phyloP scores from a whole-genome alignment of 2,797 vertebrate species.

The Enteromius afrohamiltoni region DNA sequence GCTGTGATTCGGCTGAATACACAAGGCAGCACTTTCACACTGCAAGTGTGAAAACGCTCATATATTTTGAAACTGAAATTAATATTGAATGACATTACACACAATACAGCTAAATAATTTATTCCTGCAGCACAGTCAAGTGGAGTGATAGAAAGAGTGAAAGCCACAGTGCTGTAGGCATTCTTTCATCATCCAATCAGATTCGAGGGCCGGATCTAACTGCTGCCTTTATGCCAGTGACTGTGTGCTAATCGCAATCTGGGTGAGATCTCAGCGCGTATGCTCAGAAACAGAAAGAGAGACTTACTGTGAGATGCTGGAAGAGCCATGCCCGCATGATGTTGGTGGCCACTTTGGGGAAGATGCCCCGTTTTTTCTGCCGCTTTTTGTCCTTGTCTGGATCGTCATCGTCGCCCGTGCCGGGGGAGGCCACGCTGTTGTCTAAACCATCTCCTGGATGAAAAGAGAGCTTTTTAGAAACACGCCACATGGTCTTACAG shows the following conservation, averaged over 20 bases:
- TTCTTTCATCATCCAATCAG: not conserved
- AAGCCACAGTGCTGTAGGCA: not conserved
- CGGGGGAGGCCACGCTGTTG: conserved; percentile 98
- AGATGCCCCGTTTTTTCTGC: conserved; percentile 99
- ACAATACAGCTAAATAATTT: not conserved
- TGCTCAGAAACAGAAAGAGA: conserved; percentile 3
- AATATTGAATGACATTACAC: not conserved
- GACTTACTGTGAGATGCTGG: conserved; percentile 99
- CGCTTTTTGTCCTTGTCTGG: conserved; percentile 99
- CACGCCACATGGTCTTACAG: not conserved
- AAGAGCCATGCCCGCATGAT: conserved; percentile 99
- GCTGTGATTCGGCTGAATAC: not conserved
- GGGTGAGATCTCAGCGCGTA: not conserved
- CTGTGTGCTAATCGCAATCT: not conserved
- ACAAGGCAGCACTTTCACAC: not conserved
- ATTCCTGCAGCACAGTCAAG: not conserved
- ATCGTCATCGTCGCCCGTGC: conserved; percentile 97
- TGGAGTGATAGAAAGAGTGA: not conserved
- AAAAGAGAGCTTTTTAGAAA: conserved; percentile 62
- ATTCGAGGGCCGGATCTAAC: not conserved
- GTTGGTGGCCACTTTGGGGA: conserved; percentile 99
- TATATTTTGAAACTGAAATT: not conserved
- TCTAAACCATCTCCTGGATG: conserved; percentile 95
- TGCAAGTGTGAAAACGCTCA: not conserved
- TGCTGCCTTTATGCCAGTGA: not conserved